Base-by-base conservation (phyloP, 2,797 vertebrate species). In the Lutjanus campechanus region DNA sequence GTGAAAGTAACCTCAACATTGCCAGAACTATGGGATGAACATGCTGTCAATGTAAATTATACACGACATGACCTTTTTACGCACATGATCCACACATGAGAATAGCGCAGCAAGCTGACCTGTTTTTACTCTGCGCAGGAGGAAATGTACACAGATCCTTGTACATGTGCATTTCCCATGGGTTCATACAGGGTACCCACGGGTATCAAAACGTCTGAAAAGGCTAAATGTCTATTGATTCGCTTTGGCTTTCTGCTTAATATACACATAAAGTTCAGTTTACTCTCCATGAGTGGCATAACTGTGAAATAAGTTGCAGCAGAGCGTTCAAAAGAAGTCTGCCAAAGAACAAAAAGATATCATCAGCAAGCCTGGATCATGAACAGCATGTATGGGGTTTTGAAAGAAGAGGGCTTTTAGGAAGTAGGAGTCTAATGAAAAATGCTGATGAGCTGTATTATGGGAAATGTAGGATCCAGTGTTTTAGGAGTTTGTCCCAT, bases 241-340 rank as follows among this genome's bases (percentile, higher is more conserved):
- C 29, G 1, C 11, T 15, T 46, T 40, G 56, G 1, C 11, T 15
- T 54, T 41, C 15, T n/a, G 36, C 17, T 10, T 8, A 56, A 69
- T 63, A 55, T 51, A 67, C 54, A 60, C 36, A 44, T 25, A 1
- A 36, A 63, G 59, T 25, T 40, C 25, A 49, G 58, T 63, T 62
- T 40, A 41, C 15, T 36, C 11, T 2, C 16, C 43, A 19, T 13
- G 3, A 47, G 1, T 5, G 22, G 16, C 11, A 53, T n/a, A 36
- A 17, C 11, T 36, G 29, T 36, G 29, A 36, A 36, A 36, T 36
- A 4, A 36, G 29, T 5, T 36, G 29, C 29, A 36, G 29, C 29
- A 36, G 15, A 56, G 29, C 1, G 12, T 53, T 19, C 16, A 44
- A 29, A 36, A 47, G 6, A 36, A 47, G 6, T 56, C 40, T 58